A percentile compares a stretch with the other conserved stretches of the same genome.
Conservation (phyloP, 2,797 vertebrate species). For the Buceros bicornis region DNA sequence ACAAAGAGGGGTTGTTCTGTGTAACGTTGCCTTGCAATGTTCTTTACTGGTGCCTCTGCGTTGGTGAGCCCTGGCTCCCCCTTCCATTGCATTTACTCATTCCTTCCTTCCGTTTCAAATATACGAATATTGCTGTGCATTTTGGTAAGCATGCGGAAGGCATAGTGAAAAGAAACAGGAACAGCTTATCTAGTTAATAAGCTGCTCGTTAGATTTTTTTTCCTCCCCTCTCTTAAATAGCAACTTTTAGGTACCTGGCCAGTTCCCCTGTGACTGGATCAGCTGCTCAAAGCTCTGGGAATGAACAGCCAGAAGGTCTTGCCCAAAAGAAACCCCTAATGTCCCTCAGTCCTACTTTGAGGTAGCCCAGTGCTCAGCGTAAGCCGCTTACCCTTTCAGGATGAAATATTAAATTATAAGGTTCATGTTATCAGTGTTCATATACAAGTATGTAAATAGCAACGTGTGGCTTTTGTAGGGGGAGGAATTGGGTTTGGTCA, state of each 20-base stretch:
- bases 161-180: not conserved
- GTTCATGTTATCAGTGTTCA: rapidly evolving
- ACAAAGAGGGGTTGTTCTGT: not conserved
- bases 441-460: not conserved
- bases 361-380: not conserved
- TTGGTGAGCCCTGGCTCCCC: not conserved
- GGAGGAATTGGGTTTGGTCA: not conserved
- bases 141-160: not conserved
- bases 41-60: not conserved
- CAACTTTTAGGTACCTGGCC: not conserved
- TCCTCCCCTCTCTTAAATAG: rapidly evolving
- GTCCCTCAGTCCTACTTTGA: rapidly evolving
- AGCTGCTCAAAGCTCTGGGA: not conserved
- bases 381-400: not conserved
- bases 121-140: rapidly evolving
- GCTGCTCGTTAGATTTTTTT: not conserved
- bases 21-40: rapidly evolving
- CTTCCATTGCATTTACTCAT: rapidly evolving
- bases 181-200: not conserved
- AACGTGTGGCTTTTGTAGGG: not conserved
- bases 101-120: not conserved
- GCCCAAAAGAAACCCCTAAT: not conserved
- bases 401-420: not conserved
- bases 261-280: not conserved
- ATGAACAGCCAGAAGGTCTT: not conserved